Evolutionary conservation across 2,888 invertebrate species (phyloP).

Genomic region (Plutella xylostella): DNA sequence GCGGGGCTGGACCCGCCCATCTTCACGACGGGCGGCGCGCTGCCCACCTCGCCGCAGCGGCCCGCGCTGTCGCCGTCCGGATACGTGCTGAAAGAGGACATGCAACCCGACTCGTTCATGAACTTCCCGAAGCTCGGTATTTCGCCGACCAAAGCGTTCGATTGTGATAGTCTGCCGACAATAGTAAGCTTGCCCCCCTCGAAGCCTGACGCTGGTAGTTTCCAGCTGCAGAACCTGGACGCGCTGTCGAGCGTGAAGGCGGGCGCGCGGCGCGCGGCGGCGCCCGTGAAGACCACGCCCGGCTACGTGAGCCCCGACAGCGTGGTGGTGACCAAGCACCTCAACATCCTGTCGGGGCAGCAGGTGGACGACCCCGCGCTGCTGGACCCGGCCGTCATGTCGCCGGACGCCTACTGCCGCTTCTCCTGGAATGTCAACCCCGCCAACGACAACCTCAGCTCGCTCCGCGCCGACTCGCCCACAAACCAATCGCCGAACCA

Average conservation of each 20-base stretch:
- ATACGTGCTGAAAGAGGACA: conserved; percentile 52
- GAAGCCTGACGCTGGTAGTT: conserved; percentile 51
- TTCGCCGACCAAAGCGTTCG: conserved; percentile 41
- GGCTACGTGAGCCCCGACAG: conserved; percentile 56
- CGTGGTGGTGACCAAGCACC: conserved; percentile 54
- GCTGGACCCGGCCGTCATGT: conserved; percentile 52
- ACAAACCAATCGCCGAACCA: conserved; percentile 45
- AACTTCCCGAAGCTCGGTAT: conserved; percentile 44
- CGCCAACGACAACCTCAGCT: conserved; percentile 54
- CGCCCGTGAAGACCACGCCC: conserved; percentile 38
- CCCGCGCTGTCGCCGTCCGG: conserved; percentile 37
- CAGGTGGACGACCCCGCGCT: conserved; percentile 53
- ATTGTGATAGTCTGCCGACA: conserved; percentile 56
- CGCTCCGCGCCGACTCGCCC: conserved; percentile 47
- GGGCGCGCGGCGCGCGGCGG: conserved; percentile 30
- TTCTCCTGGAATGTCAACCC: conserved; percentile 65
- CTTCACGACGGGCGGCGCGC: conserved; percentile 41
- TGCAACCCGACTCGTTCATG: conserved; percentile 37
- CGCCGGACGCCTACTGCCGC: conserved; percentile 61
- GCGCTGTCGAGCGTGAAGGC: conserved; percentile 53
- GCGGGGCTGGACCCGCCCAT: conserved; percentile 49
- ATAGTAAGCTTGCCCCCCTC: conserved; percentile 53
- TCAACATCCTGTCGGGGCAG: conserved; percentile 43
- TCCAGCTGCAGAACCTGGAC: conserved; percentile 55
- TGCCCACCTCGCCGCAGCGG: too few species aligned